Conservation (phyloP, 2,888 invertebrate genomes). For the Mesoligia furuncula region DNA sequence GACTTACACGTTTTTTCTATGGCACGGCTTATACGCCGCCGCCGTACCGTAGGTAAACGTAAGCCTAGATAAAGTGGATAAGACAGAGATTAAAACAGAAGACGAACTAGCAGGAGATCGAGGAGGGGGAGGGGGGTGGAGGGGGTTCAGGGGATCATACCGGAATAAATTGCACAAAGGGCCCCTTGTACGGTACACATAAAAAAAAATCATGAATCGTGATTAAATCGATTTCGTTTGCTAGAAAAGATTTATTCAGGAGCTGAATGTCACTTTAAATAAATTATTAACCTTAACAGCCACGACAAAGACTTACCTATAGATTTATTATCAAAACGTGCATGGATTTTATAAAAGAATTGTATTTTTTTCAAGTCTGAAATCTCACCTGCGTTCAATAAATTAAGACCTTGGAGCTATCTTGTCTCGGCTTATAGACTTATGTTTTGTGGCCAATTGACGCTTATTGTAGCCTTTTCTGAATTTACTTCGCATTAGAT, state of each 20-base stretch:
- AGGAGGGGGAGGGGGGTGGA: no score
- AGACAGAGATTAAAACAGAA: no score
- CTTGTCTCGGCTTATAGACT: constrained; percentile 32
- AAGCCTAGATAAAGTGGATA: no score
- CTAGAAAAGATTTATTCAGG: background rate
- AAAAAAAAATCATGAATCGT: no score
- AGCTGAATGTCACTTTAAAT: background rate
- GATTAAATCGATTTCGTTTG: background rate
- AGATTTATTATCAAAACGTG: constrained; percentile 31
- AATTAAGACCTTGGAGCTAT: constrained; percentile 22
- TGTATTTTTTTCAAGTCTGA: background rate
- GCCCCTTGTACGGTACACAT: no score
- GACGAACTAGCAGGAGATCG: no score
- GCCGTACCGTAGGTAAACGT: no score
- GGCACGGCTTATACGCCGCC: no score
- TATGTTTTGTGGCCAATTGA: constrained; percentile 42
- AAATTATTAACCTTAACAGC: background rate
- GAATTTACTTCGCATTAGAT: constrained; percentile 18
- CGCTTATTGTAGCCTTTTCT: constrained; percentile 27
- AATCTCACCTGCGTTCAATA: constrained; percentile 22
- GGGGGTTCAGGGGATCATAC: no score
- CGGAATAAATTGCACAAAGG: no score
- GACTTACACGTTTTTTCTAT: background rate
- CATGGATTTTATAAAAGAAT: constrained; percentile 18
- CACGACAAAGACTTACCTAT: background rate